phyloP scores from a whole-genome alignment of 2,888 invertebrate species.

The Myopa testacea region DNA sequence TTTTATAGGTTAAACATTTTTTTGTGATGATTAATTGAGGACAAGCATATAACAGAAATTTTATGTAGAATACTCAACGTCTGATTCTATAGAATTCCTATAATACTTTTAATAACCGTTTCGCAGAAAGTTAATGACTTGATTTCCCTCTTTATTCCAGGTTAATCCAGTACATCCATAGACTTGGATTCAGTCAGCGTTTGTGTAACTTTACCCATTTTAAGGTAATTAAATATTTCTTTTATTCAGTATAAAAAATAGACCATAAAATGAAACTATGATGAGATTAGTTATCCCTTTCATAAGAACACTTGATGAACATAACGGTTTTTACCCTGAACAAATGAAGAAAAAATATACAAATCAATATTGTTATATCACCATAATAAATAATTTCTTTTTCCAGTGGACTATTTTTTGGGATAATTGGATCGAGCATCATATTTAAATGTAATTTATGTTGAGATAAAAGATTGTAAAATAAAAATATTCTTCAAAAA shows the following conservation, averaged over 20 bases:
- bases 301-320: conserved; percentile 58
- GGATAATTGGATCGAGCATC: too few relatives aligned
- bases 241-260: not conserved
- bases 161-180: not conserved
- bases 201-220: too few relatives aligned
- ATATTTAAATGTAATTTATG: too few relatives aligned
- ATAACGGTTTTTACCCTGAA: conserved; percentile 48
- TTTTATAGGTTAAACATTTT: not conserved
- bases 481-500: too few relatives aligned
- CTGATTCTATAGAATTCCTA: conserved; percentile 44
- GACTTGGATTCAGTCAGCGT: too few relatives aligned
- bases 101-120: not conserved
- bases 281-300: conserved; percentile 60
- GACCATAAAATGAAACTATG: conserved; percentile 34
- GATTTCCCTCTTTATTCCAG: not conserved
- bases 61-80: conserved; percentile 50
- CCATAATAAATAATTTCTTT: not conserved
- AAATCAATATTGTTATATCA: not conserved
- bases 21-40: conserved; percentile 42
- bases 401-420: not conserved
- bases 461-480: too few relatives aligned
- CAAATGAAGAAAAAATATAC: conserved; percentile 8
- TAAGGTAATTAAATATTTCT: conserved; percentile 4
- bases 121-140: not conserved
- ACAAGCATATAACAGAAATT: conserved; percentile 48